Conservation (phyloP, 1,140 invertebrate species). For the Zaprionus taronus region DNA sequence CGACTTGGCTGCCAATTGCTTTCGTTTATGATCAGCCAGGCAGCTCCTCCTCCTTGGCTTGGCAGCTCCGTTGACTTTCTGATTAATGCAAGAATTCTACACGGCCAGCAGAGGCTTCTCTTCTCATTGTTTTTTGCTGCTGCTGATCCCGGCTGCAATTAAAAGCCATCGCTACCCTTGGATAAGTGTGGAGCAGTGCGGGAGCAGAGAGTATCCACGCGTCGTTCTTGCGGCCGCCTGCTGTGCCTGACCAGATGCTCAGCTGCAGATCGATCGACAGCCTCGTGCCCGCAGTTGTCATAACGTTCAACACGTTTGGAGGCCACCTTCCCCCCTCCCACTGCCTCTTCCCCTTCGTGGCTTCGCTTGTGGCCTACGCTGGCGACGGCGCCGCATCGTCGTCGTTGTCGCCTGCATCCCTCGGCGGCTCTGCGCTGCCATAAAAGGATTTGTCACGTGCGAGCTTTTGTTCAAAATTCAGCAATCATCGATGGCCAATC, state of each 20-base stretch:
- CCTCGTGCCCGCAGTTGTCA: constrained; percentile 79
- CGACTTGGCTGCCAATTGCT: constrained; percentile 63
- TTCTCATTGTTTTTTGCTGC: background rate
- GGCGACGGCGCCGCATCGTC: constrained; percentile 26
- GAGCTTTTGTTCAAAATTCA: constrained; percentile 83
- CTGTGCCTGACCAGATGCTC: constrained; percentile 52
- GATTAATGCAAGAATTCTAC: constrained; percentile 80
- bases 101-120: constrained; percentile 13
- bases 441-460: constrained; percentile 85
- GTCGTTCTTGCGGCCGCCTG: constrained; percentile 52
- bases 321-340: constrained; percentile 21
- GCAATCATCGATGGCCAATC: constrained; percentile 75
- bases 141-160: constrained; percentile 60
- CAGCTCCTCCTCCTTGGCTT: constrained; percentile 37
- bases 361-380: constrained; percentile 8
- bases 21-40: constrained; percentile 70
- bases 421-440: constrained; percentile 67
- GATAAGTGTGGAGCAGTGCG: constrained; percentile 24
- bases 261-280: constrained; percentile 41
- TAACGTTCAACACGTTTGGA: constrained; percentile 78
- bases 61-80: constrained; percentile 82
- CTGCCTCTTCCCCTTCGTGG: background rate
- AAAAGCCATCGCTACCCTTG: constrained; percentile 67
- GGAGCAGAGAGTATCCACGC: constrained; percentile 21
- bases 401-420: constrained; percentile 14